Conservation (phyloP, 2,797 vertebrate species). For the Schizopygopsis pylzovi region DNA sequence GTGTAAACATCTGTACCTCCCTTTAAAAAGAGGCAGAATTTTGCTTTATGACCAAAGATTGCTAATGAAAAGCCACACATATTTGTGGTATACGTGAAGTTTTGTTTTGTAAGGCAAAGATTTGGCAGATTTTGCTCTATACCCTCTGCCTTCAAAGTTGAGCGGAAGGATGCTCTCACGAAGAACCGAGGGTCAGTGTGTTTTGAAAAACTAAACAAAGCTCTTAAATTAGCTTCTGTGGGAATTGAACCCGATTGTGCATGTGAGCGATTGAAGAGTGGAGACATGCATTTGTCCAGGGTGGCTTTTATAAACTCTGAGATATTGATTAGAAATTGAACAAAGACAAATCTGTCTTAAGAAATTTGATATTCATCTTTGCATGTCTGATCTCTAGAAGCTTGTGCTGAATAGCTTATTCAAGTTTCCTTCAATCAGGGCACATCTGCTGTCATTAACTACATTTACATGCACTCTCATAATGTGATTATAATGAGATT, state of each 20-base stretch:
- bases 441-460: not conserved
- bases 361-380: not conserved
- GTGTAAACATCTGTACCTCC: too few species aligned
- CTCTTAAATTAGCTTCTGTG: constrained; percentile 52
- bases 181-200: constrained; percentile 27
- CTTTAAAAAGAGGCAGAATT: not conserved
- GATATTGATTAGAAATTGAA: constrained; percentile 12
- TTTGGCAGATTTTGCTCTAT: not conserved
- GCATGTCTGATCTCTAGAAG: constrained; percentile 12
- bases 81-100: not conserved
- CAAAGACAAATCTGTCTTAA: not conserved
- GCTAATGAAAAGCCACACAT: not conserved
- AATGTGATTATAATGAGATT: not conserved
- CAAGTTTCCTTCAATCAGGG: not conserved
- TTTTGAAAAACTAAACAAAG: constrained; percentile 46
- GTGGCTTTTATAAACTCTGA: not conserved
- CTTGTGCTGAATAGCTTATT: not conserved
- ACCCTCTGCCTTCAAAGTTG: constrained; percentile 48
- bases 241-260: not conserved
- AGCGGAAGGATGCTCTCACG: not conserved
- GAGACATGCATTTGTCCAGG: constrained; percentile 26
- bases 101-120: not conserved
- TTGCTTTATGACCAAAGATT: not conserved
- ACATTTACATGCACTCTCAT: not conserved
- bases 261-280: not conserved